These are phyloP conservation scores for Graphium colonna DNA, from an alignment of 2,888 invertebrate species.

Conservation along the genomic window DNA sequence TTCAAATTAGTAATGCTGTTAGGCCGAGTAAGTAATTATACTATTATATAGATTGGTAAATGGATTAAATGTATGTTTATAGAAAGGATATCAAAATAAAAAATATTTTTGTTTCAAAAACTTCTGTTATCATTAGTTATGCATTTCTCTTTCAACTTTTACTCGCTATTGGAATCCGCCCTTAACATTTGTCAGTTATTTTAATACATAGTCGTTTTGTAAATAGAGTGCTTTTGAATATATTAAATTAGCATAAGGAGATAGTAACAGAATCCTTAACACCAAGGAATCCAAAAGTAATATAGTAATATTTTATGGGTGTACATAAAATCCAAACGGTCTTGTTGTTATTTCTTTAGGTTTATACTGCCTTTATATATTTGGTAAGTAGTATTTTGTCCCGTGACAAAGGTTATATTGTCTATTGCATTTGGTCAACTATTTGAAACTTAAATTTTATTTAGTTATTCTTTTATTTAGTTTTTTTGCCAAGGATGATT, in stretches of 20 bases:
- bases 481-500: conserved; percentile 3
- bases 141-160: not conserved
- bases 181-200: conserved; percentile 32
- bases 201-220: conserved; percentile 41
- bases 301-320: conserved; percentile 30
- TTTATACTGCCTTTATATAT: conserved; percentile 38
- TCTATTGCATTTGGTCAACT: conserved; percentile 1
- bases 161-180: conserved; percentile 30
- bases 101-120: not conserved
- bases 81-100: conserved; percentile 11
- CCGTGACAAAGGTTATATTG: conserved; percentile 23
- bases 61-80: not conserved
- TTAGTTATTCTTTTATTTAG: not conserved
- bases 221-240: conserved; percentile 40
- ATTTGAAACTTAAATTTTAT: not conserved
- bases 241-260: conserved; percentile 18
- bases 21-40: no score
- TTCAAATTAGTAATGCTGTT: no score
- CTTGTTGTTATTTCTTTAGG: conserved; percentile 16
- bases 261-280: conserved; percentile 4
- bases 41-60: conserved; percentile 3
- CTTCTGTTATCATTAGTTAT: not conserved
- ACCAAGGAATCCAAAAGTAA: conserved; percentile 27
- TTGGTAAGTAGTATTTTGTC: conserved; percentile 30
- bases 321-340: conserved; percentile 35